Base-by-base conservation (phyloP, 2,797 vertebrate genomes). In the Apodemus agrarius region DNA sequence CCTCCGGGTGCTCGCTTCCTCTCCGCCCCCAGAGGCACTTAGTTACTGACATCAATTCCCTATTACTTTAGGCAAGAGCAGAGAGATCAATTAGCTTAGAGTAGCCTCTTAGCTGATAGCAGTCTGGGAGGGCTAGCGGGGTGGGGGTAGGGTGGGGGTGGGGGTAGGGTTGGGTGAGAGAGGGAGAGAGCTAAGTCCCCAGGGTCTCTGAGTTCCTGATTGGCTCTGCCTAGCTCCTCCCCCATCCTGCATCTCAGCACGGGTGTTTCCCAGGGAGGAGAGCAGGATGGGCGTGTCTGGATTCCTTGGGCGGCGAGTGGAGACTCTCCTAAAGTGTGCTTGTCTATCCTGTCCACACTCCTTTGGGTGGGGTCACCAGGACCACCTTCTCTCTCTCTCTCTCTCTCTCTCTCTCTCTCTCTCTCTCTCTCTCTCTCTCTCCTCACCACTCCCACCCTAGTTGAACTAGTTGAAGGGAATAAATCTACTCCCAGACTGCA, bases 11-110 rank as follows among this genome's bases (percentile, higher is more conserved):
- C 31, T 72, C 31, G 37, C 67, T 75, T 63, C 90, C 29, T 92
- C 52, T 49, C 92, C 92, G 81, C 80, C 95, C 93, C 93, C 31
- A 93, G 96, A 96, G 96, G 82, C 94, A 92, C 90, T 94, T 74
- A 84, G 92, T 94, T 93, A 97, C 95, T 97, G 81, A 96, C 92
- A 97, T 96, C 95, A 97, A 96, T 97, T 96, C 93, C 75, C 95
- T 97, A 93, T 97, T 96, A 97, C 96, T 97, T 97, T 97, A 97
- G 97, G 96, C 91, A 95, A 92, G 78, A 95, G 97, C 88, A 82
- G 3, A 29, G 74, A 97, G 97, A 97, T 97, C 98, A 96, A 97
- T 98, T 97, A 96, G 96, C 86, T 96, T 69, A 34, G 80, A 94
- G 94, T 46, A 95, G 96, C 96, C 94, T 95, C 96, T 96, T 91